These are phyloP conservation scores for Hippocampus abdominalis DNA, from an alignment of 2,113 vertebrate genomes.

Conservation along the genomic window DNA sequence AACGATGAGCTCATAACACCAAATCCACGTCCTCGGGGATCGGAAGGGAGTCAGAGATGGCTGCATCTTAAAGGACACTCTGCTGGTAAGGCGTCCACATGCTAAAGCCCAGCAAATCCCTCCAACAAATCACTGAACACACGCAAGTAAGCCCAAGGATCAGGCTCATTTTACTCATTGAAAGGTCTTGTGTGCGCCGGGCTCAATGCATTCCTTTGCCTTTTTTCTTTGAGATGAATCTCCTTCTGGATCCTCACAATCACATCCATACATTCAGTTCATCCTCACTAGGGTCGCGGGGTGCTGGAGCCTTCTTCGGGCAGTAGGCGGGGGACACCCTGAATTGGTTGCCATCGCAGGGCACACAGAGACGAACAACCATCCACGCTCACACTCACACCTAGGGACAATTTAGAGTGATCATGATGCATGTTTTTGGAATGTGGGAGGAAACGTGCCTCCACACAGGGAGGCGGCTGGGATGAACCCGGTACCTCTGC, in stretches of 20 bases:
- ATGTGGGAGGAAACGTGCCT: too few relatives aligned
- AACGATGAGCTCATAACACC: slow-evolving; percentile 45
- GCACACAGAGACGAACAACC: too few relatives aligned
- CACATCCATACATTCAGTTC: slow-evolving; percentile 25
- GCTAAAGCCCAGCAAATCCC: slow-evolving; percentile 68
- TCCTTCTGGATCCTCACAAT: slow-evolving; percentile 37
- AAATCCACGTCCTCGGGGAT: slow-evolving; percentile 14
- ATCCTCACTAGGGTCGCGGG: too few relatives aligned
- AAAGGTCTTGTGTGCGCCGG: slow-evolving; percentile 51
- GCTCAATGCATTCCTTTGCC: slow-evolving; percentile 61
- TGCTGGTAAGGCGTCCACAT: slow-evolving; percentile 49
- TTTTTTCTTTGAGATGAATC: slow-evolving; percentile 51
- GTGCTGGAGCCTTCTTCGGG: too few relatives aligned
- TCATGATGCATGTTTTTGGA: too few relatives aligned
- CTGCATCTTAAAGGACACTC: slow-evolving; percentile 57
- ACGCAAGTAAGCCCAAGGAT: slow-evolving; percentile 67
- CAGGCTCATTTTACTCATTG: slow-evolving; percentile 65
- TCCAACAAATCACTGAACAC: slow-evolving; percentile 72
- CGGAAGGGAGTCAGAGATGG: slow-evolving; percentile 37
- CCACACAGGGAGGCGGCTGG: too few relatives aligned
- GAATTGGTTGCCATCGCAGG: too few relatives aligned
- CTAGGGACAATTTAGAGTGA: too few relatives aligned
- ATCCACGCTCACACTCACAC: too few relatives aligned
- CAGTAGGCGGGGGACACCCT: too few relatives aligned
- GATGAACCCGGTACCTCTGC: too few relatives aligned